A percentile compares a stretch with the other conserved stretches of the same genome.
Evolutionary conservation across 1,140 invertebrate genomes (phyloP).

Genomic region (Bombus fervidus): DNA sequence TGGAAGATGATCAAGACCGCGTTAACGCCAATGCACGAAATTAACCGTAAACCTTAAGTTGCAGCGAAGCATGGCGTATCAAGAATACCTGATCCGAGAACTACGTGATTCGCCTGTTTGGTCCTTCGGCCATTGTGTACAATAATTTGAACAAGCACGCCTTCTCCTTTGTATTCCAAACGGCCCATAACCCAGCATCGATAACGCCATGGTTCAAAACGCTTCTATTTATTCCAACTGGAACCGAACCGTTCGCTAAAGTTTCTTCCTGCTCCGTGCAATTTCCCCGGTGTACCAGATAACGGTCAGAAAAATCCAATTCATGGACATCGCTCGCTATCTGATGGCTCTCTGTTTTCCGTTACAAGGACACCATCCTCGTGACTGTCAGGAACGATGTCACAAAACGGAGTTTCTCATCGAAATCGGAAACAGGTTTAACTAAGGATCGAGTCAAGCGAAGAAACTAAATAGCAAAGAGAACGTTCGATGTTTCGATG

Average conservation of each 20-base stretch:
- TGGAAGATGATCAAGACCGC: neutral
- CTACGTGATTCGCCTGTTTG: conserved; percentile 46
- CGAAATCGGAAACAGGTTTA: neutral
- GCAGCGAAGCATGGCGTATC: conserved; percentile 16
- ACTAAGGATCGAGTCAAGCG: neutral
- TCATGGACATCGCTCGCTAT: neutral
- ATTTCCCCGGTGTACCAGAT: neutral
- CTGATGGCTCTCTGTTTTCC: no score
- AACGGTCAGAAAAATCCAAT: neutral
- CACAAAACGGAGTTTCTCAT: neutral
- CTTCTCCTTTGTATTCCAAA: conserved; percentile 33
- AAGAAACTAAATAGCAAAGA: neutral
- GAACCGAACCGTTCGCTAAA: neutral
- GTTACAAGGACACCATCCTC: neutral
- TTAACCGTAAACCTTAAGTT: conserved; percentile 12
- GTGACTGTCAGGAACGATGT: neutral
- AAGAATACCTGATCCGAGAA: conserved; percentile 41
- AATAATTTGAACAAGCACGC: conserved; percentile 41
- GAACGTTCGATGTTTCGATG: neutral
- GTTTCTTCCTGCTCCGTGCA: neutral
- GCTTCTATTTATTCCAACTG: neutral
- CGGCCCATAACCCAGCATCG: conserved; percentile 1
- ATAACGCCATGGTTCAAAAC: neutral
- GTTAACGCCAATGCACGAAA: conserved; percentile 16
- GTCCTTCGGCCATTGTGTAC: conserved; percentile 24